phyloP scores from a whole-genome alignment of 2,888 invertebrate genomes.

The Sphaerophoria taeniata region DNA sequence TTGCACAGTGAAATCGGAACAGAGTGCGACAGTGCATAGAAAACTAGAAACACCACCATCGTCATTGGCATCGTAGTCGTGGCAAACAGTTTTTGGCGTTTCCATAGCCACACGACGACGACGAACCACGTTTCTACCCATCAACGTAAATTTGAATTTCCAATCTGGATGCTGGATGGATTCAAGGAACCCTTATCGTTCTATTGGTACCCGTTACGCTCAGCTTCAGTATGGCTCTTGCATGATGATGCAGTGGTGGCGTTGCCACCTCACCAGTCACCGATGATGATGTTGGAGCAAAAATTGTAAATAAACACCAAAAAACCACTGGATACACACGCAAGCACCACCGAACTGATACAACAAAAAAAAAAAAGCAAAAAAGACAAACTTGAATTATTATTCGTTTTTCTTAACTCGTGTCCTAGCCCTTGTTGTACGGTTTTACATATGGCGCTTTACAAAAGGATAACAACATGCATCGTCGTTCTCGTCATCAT shows the following conservation, averaged over 20 bases:
- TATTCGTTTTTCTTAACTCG: slow-evolving; percentile 24
- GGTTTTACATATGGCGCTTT: slow-evolving; percentile 45
- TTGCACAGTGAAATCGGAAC: not conserved
- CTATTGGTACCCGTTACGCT: not conserved
- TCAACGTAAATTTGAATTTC: slow-evolving; percentile 66
- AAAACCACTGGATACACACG: slow-evolving; percentile 41
- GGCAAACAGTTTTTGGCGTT: slow-evolving; percentile 21
- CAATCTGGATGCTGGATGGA: slow-evolving; percentile 59
- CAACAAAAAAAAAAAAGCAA: slow-evolving; percentile 4
- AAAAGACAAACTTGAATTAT: slow-evolving; percentile 56
- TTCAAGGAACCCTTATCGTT: slow-evolving; percentile 48
- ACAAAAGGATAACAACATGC: slow-evolving; percentile 67
- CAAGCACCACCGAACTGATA: slow-evolving; percentile 23
- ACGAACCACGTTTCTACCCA: no score
- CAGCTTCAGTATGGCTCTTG: not conserved
- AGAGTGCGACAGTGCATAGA: slow-evolving; percentile 1
- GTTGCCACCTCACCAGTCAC: slow-evolving; percentile 6
- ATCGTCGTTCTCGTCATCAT: slow-evolving; percentile 23
- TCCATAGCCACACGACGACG: slow-evolving; percentile 22
- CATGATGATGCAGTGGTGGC: no score
- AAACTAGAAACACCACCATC: not conserved
- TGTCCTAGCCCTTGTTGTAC: slow-evolving; percentile 27
- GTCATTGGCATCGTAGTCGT: not conserved
- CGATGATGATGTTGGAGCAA: slow-evolving; percentile 35
- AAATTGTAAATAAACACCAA: slow-evolving; percentile 58